These are phyloP conservation scores for Drosophila parvula DNA, from an alignment of 1,140 invertebrate genomes.

Conservation along the genomic window DNA sequence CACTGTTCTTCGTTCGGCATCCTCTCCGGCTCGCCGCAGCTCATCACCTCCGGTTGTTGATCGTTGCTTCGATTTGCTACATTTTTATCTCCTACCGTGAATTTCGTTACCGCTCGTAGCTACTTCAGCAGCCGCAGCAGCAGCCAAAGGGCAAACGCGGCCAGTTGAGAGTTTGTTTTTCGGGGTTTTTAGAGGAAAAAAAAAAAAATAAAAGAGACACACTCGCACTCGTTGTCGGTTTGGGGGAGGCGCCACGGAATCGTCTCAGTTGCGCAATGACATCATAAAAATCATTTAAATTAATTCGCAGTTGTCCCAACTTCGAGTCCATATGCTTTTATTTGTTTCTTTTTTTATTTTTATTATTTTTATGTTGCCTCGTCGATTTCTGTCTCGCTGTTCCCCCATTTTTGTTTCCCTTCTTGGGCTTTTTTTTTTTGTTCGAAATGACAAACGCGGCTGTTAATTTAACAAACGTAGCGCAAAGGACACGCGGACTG, in stretches of 20 bases:
- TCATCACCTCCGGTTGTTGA: conserved; percentile 76
- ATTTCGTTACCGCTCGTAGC: conserved; percentile 80
- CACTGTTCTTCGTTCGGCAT: conserved; percentile 17
- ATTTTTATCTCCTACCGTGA: conserved; percentile 83
- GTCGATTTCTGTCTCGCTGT: conserved; percentile 55
- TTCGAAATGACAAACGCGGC: conserved; percentile 70
- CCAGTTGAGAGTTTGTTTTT: conserved; percentile 47
- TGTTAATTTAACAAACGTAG: conserved; percentile 79
- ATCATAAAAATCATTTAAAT: conserved; percentile 83
- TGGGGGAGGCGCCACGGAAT: conserved; percentile 45
- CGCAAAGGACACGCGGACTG: conserved; percentile 59
- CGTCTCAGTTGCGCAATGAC: conserved; percentile 78
- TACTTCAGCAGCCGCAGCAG: conserved; percentile 55
- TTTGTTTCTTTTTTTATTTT: conserved; percentile 63
- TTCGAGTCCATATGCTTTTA: conserved; percentile 75
- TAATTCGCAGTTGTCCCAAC: conserved; percentile 69
- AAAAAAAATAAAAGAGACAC: conserved; percentile 5
- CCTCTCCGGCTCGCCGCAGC: conserved; percentile 30
- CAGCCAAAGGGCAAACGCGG: conserved; percentile 59
- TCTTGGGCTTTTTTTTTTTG: conserved; percentile 20
- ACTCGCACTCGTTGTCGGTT: conserved; percentile 5
- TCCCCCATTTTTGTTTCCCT: conserved; percentile 12
- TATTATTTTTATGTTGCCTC: conserved; percentile 65
- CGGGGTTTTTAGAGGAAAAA: conserved; percentile 24
- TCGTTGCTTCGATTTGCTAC: conserved; percentile 80